phyloP scores from a whole-genome alignment of 2,113 vertebrate genomes.

The Antechinus flavipes region DNA sequence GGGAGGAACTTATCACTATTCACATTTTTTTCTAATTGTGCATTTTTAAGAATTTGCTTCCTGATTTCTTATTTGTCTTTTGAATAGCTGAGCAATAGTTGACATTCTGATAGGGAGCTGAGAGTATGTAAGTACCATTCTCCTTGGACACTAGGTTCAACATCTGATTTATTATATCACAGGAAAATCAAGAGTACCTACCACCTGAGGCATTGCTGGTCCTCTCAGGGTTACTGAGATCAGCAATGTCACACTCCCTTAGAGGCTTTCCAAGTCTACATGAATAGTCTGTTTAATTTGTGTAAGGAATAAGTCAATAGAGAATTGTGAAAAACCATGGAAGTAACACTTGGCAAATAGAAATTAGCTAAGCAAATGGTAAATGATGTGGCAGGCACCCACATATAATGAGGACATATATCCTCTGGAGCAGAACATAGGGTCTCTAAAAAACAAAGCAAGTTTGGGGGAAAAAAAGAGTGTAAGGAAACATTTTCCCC shows the following conservation, averaged over 20 bases:
- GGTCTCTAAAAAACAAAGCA: neutral
- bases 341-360: neutral
- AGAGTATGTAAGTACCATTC: neutral
- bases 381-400: neutral
- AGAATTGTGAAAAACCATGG: neutral
- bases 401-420: neutral
- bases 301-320: neutral
- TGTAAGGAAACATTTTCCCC: neutral
- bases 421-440: neutral
- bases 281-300: neutral
- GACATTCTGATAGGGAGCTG: slow-evolving; percentile 11
- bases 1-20: slow-evolving; percentile 57
- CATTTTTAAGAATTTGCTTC: slow-evolving; percentile 18
- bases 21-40: slow-evolving; percentile 27
- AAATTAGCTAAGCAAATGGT: neutral
- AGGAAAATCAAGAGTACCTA: neutral
- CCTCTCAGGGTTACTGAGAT: neutral
- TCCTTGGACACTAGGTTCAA: neutral
- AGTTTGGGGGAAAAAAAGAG: neutral
- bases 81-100: slow-evolving; percentile 40
- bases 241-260: neutral
- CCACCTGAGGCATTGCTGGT: neutral
- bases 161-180: neutral
- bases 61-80: neutral
- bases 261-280: neutral